Evolutionary conservation across 2,113 vertebrate species (phyloP), one percentile per base, ranked within the genome.

Genomic region (Micronycteris hirsuta): DNA sequence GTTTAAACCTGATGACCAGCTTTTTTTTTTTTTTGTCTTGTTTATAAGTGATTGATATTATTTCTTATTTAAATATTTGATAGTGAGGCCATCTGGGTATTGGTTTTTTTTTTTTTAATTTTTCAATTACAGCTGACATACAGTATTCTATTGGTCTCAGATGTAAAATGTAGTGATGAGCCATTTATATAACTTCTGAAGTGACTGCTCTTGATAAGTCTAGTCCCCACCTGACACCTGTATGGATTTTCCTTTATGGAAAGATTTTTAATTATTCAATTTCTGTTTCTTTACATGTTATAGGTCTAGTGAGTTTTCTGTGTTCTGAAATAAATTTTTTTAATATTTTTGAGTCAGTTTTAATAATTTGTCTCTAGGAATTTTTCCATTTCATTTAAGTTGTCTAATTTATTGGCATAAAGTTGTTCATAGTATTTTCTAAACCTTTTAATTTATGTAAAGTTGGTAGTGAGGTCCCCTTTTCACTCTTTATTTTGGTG

Each of bases 31-130:
- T n/a, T n/a, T n/a, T n/a, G n/a, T n/a, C n/a, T n/a, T n/a, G 24
- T 73, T 94, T 49, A 47, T 85, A 58, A 47, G 61, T 90, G 16
- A 58, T 70, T 47, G 58, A 1, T 73, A 65, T 45, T 68, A 36
- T 58, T 78, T 80, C 54, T 73, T 63, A 43, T 43, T 83, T 95
- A 93, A 89, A 78, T 84, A 5, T 65, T 86, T 93, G 67, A n/a
- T 84, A 70, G 20, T 58, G 58, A 88, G 67, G 22, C 33, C n/a
- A 61, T 56, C 45, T 49, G 31, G 38, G 20, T 47, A 31, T 86
- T 14, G 45, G 4, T 13, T 90, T 85, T 67, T 56, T 4, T 61
- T 61, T 56, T 54, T 54, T 54, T 5, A 16, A 56, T 49, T 80
- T n/a, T 7, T n/a, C 47, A 78, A 52, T 54, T 78, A 24, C 47